Evolutionary conservation across 2,113 vertebrate species (phyloP), one percentile per base, ranked within the genome.

Genomic region (Charadrius vociferus): DNA sequence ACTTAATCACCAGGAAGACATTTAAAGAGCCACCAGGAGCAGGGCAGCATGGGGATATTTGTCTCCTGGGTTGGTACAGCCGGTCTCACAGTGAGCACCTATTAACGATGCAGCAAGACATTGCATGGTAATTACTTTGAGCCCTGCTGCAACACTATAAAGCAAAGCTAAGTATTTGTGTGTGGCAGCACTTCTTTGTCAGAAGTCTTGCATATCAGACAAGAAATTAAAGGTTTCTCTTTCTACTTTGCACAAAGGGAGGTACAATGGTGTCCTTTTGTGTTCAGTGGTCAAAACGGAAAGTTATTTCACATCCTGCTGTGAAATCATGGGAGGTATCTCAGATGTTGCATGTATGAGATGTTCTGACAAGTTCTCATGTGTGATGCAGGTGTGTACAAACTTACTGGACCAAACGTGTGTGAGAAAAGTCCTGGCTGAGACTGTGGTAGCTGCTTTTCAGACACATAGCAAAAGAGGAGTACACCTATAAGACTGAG

Each of bases 231-330:
- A 13, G 29, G 14, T 3, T 89, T 71, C 13, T 36, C 39, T 59
- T 71, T 58, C 73, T 66, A 15, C 18, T 91, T 90, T 37, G 16
- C 50, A 34, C 23, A 65, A 72, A 61, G 22, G 27, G n/a, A 36
- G 17, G 36, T 41, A 43, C 59, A 89, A 85, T 20, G 20, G 50
- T 2, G 5, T 55, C 15, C 36, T 52, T 43, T 61, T 43, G 26
- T 1, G 0, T 37, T 72, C 5, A 2, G 4, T 22, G 32, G 17
- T 56, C 36, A 59, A 52, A 43, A 43, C 4, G 5, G 61, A 18
- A 11, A 50, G 43, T 41, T 17, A 45, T 32, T 32, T 43, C 41
- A 66, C 29, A 29, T 41, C 13, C 15, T 75, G n/a, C 12, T 59
- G 22, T 47, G 81, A 81, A 62, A 20, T 63, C 7, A 1, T 9